Conservation (phyloP, 2,888 invertebrate species). For the Dendrolimus houi region DNA sequence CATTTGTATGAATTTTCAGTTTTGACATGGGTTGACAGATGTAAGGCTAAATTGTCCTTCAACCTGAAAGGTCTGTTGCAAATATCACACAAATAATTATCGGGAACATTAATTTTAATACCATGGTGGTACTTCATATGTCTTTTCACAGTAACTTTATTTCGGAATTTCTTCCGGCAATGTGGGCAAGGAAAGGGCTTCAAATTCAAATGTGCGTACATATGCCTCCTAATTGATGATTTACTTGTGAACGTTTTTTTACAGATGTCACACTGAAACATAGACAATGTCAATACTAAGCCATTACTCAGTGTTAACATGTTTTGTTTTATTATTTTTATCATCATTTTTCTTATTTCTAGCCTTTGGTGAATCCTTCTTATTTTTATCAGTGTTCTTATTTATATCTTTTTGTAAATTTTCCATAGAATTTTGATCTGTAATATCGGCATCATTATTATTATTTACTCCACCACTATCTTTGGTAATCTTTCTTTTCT, state of each 20-base stretch:
- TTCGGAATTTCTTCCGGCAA: slow-evolving; percentile 80
- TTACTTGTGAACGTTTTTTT: slow-evolving; percentile 78
- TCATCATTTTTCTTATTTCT: slow-evolving; percentile 11
- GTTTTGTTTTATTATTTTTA: slow-evolving; percentile 16
- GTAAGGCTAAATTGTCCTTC: slow-evolving; percentile 84
- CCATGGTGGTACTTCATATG: slow-evolving; percentile 78
- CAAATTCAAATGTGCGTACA: slow-evolving; percentile 79
- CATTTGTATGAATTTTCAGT: slow-evolving; percentile 76
- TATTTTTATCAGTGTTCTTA: slow-evolving; percentile 7
- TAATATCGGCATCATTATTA: slow-evolving; percentile 63
- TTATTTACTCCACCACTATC: slow-evolving; percentile 31
- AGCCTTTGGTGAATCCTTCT: slow-evolving; percentile 12
- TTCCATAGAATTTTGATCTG: slow-evolving; percentile 35
- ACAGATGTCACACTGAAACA: slow-evolving; percentile 77
- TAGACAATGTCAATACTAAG: slow-evolving; percentile 24
- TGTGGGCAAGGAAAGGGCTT: slow-evolving; percentile 78
- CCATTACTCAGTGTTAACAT: slow-evolving; percentile 30
- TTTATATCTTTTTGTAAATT: slow-evolving; percentile 2
- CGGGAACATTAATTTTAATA: slow-evolving; percentile 22
- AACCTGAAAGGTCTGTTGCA: slow-evolving; percentile 86
- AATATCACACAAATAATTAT: slow-evolving; percentile 81
- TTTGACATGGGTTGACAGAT: slow-evolving; percentile 82
- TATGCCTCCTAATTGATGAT: slow-evolving; percentile 81
- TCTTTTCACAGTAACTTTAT: slow-evolving; percentile 79
- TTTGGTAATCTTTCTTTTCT: slow-evolving; percentile 5